Evolutionary conservation across 2,888 invertebrate species (phyloP), one percentile per base, ranked within the genome.

Genomic region (Notodonta ziczac): DNA sequence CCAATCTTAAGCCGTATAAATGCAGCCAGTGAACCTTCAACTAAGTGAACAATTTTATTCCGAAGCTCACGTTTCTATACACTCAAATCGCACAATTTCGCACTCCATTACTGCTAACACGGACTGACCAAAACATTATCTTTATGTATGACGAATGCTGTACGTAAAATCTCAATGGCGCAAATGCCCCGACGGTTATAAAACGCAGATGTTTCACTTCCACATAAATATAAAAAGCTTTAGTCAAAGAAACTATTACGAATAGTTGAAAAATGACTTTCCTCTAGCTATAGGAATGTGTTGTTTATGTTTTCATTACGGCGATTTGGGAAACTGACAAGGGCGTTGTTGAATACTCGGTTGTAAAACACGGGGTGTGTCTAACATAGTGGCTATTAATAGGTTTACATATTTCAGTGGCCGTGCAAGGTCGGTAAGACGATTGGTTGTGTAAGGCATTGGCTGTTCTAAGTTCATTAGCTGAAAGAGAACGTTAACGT

Each of bases 171-270:
- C 58, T 60, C 61, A 66, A 72, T 14, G 57, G 55, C 61, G 56
- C 55, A 64, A 63, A 65, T 66, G 61, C 65, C 54, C 53, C 40
- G 61, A 51, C 58, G 62, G 65, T 56, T 62, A 59, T 75, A 68
- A 78, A 78, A 66, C 66, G 72, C 81, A 81, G 74, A 75, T 80
- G 79, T 76, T 73, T 60, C 59, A 71, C 69, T 68, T 73, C 72
- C 65, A 67, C 74, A 77, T 70, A 67, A 75, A 77, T 72, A 67
- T 71, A 68, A 62, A 53, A 61, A 55, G 63, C 60, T 62, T 70
- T 75, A 69, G 61, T 62, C 65, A 73, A 70, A 73, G 58, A 63
- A 64, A 61, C 62, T 67, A 68, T 73, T 69, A 65, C 62, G 59
- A 62, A 58, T 65, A 60, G 62, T 54, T 62, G 32, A 60, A 73